A percentile compares a stretch with the other conserved stretches of the same genome.
These are phyloP conservation scores for Bufo gargarizans DNA, from an alignment of 2,113 vertebrate species.

Conservation along the genomic window DNA sequence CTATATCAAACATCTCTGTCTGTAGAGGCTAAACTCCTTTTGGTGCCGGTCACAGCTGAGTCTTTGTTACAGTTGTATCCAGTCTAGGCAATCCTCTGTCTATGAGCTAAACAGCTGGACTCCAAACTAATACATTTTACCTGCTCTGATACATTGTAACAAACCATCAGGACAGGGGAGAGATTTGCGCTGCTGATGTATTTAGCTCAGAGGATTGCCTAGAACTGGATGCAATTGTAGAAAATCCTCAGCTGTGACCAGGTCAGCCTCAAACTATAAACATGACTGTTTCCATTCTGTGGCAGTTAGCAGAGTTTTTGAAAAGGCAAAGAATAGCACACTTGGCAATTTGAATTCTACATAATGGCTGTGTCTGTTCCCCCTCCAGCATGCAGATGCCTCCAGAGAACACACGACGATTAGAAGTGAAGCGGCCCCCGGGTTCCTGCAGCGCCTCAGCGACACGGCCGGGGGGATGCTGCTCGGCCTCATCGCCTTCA, in stretches of 20 bases:
- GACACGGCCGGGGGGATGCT: conserved; percentile 87
- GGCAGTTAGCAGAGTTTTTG: no score
- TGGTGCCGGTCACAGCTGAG: background rate
- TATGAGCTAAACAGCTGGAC: background rate
- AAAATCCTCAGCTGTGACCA: background rate
- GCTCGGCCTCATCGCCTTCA: conserved; percentile 81
- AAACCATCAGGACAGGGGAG: background rate
- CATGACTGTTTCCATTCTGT: background rate
- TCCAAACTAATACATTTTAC: no score
- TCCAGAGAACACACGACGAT: conserved; percentile 78
- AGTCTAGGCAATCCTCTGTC: background rate
- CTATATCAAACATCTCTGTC: background rate
- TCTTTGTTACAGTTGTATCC: background rate
- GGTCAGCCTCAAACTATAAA: background rate
- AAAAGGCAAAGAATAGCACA: no score
- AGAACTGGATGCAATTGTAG: background rate
- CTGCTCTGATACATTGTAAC: background rate
- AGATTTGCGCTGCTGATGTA: background rate
- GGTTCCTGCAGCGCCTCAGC: conserved; percentile 90
- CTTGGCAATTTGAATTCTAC: no score
- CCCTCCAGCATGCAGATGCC: conserved; percentile 66
- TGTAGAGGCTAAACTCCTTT: background rate
- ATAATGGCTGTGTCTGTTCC: background rate
- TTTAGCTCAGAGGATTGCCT: background rate
- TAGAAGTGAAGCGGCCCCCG: conserved; percentile 74